These are phyloP conservation scores for Cephus runcator DNA, from an alignment of 2,888 invertebrate genomes.

Conservation along the genomic window DNA sequence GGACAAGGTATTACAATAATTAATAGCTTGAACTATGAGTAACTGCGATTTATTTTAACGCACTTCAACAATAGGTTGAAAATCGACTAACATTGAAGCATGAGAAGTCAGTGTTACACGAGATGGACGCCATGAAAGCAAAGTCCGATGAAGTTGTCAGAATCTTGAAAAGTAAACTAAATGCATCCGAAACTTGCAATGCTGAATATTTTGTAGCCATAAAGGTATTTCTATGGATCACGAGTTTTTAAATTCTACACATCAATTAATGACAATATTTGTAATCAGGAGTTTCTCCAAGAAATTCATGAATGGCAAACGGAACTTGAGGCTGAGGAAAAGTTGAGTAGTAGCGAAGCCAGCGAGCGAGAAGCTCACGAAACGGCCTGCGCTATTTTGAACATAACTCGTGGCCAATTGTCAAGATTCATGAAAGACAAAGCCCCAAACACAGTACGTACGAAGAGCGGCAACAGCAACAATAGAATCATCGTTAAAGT, in stretches of 20 bases:
- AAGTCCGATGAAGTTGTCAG: slow-evolving; percentile 22
- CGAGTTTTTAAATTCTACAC: background rate
- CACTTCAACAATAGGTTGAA: slow-evolving; percentile 15
- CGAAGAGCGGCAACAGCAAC: background rate
- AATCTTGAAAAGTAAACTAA: slow-evolving; percentile 21
- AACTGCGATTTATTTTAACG: background rate
- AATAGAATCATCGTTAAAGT: too few relatives aligned
- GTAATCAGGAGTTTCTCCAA: slow-evolving; percentile 29
- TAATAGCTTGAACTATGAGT: background rate
- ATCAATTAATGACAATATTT: background rate
- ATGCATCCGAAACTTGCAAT: slow-evolving; percentile 19
- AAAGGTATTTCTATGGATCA: slow-evolving; percentile 19
- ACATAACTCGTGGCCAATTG: slow-evolving; percentile 43
- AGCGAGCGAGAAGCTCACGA: slow-evolving; percentile 42
- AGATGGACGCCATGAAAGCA: slow-evolving; percentile 21
- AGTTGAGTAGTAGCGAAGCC: slow-evolving; percentile 30
- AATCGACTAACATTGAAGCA: slow-evolving; percentile 25
- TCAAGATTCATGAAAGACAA: slow-evolving; percentile 37
- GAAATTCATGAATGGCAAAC: slow-evolving; percentile 22
- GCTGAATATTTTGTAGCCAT: slow-evolving; percentile 28
- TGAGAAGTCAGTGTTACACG: slow-evolving; percentile 26
- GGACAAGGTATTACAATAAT: background rate
- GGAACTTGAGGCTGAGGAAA: slow-evolving; percentile 18
- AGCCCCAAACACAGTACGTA: slow-evolving; percentile 28
- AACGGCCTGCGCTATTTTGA: slow-evolving; percentile 45